A percentile compares a stretch with the other conserved stretches of the same genome.
phyloP scores from a whole-genome alignment of 2,113 vertebrate genomes.

The Carassius gibelio region DNA sequence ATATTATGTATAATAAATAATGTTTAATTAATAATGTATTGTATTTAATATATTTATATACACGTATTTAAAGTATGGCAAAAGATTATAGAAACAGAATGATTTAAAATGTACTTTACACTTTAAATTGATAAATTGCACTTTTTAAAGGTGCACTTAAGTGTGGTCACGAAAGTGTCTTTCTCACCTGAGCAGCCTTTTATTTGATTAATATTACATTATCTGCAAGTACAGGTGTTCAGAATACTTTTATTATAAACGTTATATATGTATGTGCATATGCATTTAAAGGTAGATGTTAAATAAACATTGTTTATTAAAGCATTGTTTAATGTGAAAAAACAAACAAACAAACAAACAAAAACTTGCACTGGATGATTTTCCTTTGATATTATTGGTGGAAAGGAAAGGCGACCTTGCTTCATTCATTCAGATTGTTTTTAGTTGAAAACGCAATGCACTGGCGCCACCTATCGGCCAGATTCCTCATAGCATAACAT shows the following conservation, averaged over 20 bases:
- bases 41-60: too few species aligned
- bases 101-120: too few species aligned
- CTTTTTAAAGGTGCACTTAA: neutral
- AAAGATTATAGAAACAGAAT: too few species aligned
- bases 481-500: neutral
- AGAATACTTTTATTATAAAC: too few species aligned
- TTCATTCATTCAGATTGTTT: neutral
- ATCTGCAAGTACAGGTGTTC: neutral
- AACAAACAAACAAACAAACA: neutral
- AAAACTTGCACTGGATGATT: neutral
- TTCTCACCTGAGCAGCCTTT: neutral
- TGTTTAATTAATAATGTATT: too few species aligned
- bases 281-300: neutral
- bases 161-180: too few species aligned
- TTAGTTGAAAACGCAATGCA: neutral
- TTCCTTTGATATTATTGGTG: neutral
- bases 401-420: neutral
- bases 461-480: neutral
- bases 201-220: neutral
- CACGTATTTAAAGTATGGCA: too few species aligned
- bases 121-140: neutral
- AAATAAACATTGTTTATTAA: too few species aligned
- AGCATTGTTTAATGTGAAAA: neutral
- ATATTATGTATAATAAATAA: too few species aligned
- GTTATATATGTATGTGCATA: neutral